Evolutionary conservation across 2,797 vertebrate species (phyloP), one percentile per base, ranked within the genome.

Genomic region (Gephyroberyx darwinii): DNA sequence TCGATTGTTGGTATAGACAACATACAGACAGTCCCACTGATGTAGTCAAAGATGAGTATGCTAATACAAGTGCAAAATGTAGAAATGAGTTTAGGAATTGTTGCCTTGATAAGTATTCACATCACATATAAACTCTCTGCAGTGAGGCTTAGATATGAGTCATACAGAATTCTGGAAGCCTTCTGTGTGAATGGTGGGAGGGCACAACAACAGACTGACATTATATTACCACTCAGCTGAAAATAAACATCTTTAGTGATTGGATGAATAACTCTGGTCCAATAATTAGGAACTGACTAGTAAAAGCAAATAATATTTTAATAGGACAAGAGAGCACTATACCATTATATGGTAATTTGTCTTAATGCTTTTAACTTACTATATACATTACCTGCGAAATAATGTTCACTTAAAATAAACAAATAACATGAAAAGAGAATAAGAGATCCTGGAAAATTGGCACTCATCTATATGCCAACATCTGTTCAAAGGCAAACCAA

Each of bases 121-220:
- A 83, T 90, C 92, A 92, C 92, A 93, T 86, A 86, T 77, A 89
- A 89, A 87, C 79, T 84, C 90, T 92, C 92, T 91, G 90, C 91
- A 92, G 90, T 90, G 90, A 91, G 86, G 84, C 89, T 91, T 84
- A 87, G 90, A 90, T 92, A 92, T 92, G 92, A 92, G 89, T 93
- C 92, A 93, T 92, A 92, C 90, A 67, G 56, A 50, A 54, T 51
- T 89, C 90, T 90, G 85, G 90, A 59, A 56, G 60, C 74, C 66
- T 47, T 65, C 59, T 19, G 50, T 64, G 66, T 65, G 66, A 89
- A 89, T 90, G 83, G 89, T 91, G 88, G 89, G 90, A 91, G 90
- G 88, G 88, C 88, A 91, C 90, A 91, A 89, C 90, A 90, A 89
- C 89, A 91, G 85, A 81, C 87, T 87, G 89, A 82, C 82, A 89